Evolutionary conservation across 2,113 vertebrate genomes (phyloP).

Genomic region (Nothoprocta pentlandii): DNA sequence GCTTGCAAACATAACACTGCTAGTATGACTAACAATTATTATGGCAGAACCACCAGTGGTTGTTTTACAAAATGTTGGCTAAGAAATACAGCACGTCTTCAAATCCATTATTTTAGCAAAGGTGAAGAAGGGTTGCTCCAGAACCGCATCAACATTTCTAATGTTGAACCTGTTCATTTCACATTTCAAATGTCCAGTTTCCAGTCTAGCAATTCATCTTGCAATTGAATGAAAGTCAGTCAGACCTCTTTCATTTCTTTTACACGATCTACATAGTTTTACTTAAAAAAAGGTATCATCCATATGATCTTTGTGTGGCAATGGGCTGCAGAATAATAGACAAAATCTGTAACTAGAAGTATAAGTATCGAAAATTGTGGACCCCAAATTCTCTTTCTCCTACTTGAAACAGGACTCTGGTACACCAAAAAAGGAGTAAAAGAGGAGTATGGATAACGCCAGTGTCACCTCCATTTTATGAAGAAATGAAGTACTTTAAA

Average conservation of each 20-base stretch:
- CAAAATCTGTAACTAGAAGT: background rate
- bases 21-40: background rate
- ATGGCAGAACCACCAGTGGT: background rate
- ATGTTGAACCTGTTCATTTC: background rate
- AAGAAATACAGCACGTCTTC: background rate
- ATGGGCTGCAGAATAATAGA: background rate
- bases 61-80: background rate
- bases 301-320: background rate
- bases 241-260: background rate
- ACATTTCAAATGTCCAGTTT: background rate
- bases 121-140: background rate
- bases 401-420: background rate
- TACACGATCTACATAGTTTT: background rate
- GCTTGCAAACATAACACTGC: slow-evolving; percentile 2
- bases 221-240: background rate
- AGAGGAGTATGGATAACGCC: background rate
- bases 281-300: background rate
- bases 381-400: background rate
- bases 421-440: background rate
- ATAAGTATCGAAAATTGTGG: background rate
- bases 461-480: background rate
- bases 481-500: background rate
- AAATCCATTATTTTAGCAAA: accelerated
- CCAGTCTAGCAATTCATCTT: background rate
- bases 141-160: background rate